These are phyloP conservation scores for Adelphocoris suturalis DNA, from an alignment of 2,888 invertebrate genomes.

Conservation along the genomic window DNA sequence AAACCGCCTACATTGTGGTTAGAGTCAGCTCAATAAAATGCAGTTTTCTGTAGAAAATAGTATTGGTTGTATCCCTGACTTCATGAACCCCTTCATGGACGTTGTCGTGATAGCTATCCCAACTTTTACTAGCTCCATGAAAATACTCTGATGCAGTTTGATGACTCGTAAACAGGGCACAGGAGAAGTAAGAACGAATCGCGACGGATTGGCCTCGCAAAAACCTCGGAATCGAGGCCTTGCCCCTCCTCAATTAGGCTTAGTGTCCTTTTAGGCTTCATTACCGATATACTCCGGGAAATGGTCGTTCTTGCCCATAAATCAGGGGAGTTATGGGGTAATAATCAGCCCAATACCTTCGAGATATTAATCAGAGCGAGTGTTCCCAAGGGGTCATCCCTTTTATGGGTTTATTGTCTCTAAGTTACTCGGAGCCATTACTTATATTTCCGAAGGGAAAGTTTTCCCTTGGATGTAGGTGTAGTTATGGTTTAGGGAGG, in stretches of 20 bases:
- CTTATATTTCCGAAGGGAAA: constrained; percentile 64
- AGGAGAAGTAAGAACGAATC: not conserved
- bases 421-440: constrained; percentile 68
- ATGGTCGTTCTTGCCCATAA: constrained; percentile 46
- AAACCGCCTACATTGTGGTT: too few relatives aligned
- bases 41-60: too few relatives aligned
- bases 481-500: constrained; percentile 23
- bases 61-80: too few relatives aligned
- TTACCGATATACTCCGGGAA: constrained; percentile 65
- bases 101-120: too few relatives aligned
- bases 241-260: constrained; percentile 62
- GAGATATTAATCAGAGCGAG: constrained; percentile 70
- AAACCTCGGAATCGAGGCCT: not conserved
- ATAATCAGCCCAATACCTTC: constrained; percentile 69
- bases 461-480: constrained; percentile 49
- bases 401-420: constrained; percentile 71
- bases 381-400: constrained; percentile 66
- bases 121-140: not conserved
- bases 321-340: constrained; percentile 69
- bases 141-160: not conserved
- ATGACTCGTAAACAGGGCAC: not conserved
- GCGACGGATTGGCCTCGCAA: not conserved
- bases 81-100: too few relatives aligned
- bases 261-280: constrained; percentile 70
- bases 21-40: too few relatives aligned